A percentile compares a stretch with the other conserved stretches of the same genome.
Conservation (phyloP, 2,113 vertebrate species). For the Onychorhynchus coronatus region DNA sequence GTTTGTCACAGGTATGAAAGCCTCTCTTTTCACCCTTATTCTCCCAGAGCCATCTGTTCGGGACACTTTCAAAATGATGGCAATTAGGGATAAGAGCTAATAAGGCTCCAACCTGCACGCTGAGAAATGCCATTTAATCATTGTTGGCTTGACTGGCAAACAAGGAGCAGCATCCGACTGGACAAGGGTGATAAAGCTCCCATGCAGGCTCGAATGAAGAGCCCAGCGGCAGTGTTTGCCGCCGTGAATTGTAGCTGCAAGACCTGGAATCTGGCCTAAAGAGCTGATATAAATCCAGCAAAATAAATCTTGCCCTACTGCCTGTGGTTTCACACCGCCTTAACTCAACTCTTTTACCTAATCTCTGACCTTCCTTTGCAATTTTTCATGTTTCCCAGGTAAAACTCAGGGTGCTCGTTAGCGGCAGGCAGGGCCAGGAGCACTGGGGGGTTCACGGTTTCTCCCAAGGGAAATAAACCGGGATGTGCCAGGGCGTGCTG, state of each 20-base stretch:
- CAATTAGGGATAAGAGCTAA: slow-evolving; percentile 57
- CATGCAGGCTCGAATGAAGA: slow-evolving; percentile 16
- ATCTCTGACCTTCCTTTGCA: slow-evolving; percentile 57
- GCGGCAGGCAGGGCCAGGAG: not conserved
- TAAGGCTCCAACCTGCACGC: slow-evolving; percentile 43
- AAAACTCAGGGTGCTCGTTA: not conserved
- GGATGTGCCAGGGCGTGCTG: not conserved
- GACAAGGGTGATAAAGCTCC: slow-evolving; percentile 55
- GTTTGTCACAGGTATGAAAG: slow-evolving; percentile 29
- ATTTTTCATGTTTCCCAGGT: slow-evolving; percentile 56
- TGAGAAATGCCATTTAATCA: slow-evolving; percentile 51
- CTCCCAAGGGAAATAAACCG: not conserved
- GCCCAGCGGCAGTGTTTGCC: slow-evolving; percentile 58
- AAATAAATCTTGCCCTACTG: slow-evolving; percentile 47
- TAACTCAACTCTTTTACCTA: slow-evolving; percentile 66
- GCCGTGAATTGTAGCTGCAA: slow-evolving; percentile 59
- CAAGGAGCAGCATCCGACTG: slow-evolving; percentile 20
- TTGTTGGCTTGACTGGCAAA: slow-evolving; percentile 22
- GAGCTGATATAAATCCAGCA: slow-evolving; percentile 65
- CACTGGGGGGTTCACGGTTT: not conserved
- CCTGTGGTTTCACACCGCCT: slow-evolving; percentile 51
- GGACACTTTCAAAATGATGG: slow-evolving; percentile 25
- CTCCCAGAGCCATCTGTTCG: slow-evolving; percentile 26
- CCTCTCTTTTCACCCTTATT: not conserved
- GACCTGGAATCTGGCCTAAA: slow-evolving; percentile 60